Evolutionary conservation across 2,888 invertebrate species (phyloP).

Genomic region (Ornithoptera alexandrae): DNA sequence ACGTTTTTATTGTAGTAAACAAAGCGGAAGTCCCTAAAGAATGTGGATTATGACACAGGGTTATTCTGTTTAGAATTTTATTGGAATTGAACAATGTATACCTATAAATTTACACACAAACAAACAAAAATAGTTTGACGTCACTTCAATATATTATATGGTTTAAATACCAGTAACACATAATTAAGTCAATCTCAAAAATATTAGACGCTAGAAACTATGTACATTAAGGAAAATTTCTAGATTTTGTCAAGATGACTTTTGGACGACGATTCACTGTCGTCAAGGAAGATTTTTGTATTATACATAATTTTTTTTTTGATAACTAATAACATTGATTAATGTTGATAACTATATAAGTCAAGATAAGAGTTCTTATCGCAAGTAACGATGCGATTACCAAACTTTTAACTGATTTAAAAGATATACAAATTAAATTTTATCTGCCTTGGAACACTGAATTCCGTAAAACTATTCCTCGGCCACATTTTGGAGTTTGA

Average conservation of each 20-base stretch:
- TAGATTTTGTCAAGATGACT: too few species aligned
- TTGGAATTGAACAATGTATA: neutral
- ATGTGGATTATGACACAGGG: neutral
- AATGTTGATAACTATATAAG: conserved; percentile 12
- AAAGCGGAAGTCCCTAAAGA: neutral
- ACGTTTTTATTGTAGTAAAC: too few species aligned
- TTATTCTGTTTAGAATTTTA: neutral
- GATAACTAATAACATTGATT: conserved; percentile 22
- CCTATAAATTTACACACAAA: neutral
- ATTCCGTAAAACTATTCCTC: too few species aligned
- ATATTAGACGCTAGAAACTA: too few species aligned
- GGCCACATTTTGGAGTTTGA: too few species aligned
- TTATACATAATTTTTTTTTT: neutral
- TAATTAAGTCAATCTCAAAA: too few species aligned
- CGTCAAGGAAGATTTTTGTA: conserved; percentile 3
- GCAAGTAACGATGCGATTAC: conserved; percentile 10
- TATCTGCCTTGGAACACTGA: neutral
- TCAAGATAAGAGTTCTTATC: conserved; percentile 17
- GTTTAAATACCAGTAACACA: too few species aligned
- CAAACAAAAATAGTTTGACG: neutral
- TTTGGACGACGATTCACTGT: too few species aligned
- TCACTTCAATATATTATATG: neutral
- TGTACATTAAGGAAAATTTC: too few species aligned
- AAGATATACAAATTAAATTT: neutral
- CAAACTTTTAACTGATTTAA: neutral